Base-by-base conservation (phyloP, 1,140 invertebrate species). In the Metaphire vulgaris region DNA sequence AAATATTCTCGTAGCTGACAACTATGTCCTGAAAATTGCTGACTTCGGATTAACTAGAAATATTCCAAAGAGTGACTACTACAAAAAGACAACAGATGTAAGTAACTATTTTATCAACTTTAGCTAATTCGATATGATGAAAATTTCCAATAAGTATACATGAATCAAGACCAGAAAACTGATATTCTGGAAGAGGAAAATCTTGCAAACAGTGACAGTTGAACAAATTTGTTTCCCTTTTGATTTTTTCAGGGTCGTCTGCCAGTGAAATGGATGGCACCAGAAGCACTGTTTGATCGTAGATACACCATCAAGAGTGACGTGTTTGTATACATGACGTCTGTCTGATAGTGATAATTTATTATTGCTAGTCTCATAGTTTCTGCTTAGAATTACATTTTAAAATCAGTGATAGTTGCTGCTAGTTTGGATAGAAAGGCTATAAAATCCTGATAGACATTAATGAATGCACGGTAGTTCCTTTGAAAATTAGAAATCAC, bases 221-320 rank as follows among this genome's bases (percentile, higher is more conserved):
- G n/a, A n/a, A n/a, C n/a, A n/a, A n/a, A 21, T 56, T 56, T 56
- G 41, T 56, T 56, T 56, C 6, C 41, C 6, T 56, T 12, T 56
- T 82, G 80, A n/a, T 74, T n/a, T n/a, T n/a, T n/a, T n/a, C n/a
- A 87, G 84, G 95, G 95, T 30, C 89, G 93, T 56, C 85, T 98
- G 76, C 96, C 96, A 1, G 93, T 99, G 1, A 98, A 98, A 87
- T 99, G 97, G 97, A 99, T 99, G 97, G 96, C 97, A 0, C 96
- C 96, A 0, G 97, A 99, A 86, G 95, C 97, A 0, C 79, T 88
- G 64, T 83, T 85, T 81, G 85, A 87, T 77, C 80, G 85, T 74
- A 81, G 83, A 78, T 88, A 87, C 78, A 87, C 86, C 12, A 82
- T 83, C 0, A 85, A 86, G 78, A 84, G 83, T 80, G 87, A 88